Conservation (phyloP, 1,140 invertebrate genomes). For the Nephila pilipes region DNA sequence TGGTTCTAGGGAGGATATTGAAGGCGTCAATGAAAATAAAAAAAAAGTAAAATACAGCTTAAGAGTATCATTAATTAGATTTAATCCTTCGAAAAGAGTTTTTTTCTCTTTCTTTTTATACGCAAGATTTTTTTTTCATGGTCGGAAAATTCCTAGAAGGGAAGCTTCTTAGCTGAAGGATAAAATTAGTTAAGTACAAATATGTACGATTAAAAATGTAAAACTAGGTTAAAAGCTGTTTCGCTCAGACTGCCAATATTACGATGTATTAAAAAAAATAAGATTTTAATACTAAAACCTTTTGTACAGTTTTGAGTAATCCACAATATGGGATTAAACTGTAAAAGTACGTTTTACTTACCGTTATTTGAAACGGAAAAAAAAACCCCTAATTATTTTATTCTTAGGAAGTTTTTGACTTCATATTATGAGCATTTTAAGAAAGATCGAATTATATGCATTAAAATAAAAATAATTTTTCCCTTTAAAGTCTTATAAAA, state of each 20-base stretch:
- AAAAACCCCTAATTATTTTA: no score
- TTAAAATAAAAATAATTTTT: no score
- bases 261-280: not conserved
- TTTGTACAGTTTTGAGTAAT: not conserved
- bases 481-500: no score
- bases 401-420: no score
- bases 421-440: no score
- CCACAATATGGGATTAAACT: not conserved
- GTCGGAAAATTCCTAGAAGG: not conserved
- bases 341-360: not conserved
- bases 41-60: constrained; percentile 53
- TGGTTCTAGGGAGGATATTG: constrained; percentile 59
- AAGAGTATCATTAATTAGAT: constrained; percentile 69
- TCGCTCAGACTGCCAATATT: not conserved
- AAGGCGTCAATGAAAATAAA: constrained; percentile 1
- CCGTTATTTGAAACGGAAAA: no score
- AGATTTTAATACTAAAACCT: not conserved
- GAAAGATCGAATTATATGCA: no score
- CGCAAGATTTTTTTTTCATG: not conserved
- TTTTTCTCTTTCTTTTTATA: not conserved
- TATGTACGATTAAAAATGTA: constrained; percentile 26
- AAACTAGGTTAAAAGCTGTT: constrained; percentile 21
- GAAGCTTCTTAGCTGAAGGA: constrained; percentile 42
- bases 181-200: constrained; percentile 47
- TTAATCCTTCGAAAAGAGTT: constrained; percentile 40